Evolutionary conservation across 2,888 invertebrate genomes (phyloP).

Genomic region (Cantharis rufa): DNA sequence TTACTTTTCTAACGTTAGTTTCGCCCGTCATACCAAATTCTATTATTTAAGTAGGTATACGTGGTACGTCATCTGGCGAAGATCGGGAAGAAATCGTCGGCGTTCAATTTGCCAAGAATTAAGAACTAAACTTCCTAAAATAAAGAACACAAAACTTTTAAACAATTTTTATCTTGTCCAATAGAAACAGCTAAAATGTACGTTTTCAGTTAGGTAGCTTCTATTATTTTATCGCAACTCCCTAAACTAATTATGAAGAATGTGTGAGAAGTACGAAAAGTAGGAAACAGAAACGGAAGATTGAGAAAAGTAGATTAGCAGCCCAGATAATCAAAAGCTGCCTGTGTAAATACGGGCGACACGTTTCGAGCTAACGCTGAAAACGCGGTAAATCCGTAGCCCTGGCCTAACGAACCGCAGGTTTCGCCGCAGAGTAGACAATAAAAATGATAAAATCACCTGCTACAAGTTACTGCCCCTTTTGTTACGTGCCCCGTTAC

Average conservation of each 20-base stretch:
- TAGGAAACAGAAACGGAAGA: constrained; percentile 34
- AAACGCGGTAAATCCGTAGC: constrained; percentile 26
- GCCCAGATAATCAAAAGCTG: constrained; percentile 42
- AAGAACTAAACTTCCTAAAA: background rate
- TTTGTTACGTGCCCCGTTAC: constrained; percentile 25
- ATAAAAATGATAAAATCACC: constrained; percentile 43
- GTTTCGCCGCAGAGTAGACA: constrained; percentile 34
- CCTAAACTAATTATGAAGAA: constrained; percentile 42
- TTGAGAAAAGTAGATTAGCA: constrained; percentile 45
- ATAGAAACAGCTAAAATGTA: background rate
- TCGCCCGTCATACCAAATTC: constrained; percentile 4
- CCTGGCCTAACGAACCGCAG: constrained; percentile 43
- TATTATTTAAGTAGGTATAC: background rate
- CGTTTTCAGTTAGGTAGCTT: background rate
- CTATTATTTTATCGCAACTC: constrained; percentile 33
- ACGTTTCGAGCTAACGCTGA: constrained; percentile 34
- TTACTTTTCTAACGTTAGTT: constrained; percentile 11
- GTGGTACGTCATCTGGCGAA: background rate
- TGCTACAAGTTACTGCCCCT: constrained; percentile 30
- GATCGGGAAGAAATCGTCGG: background rate
- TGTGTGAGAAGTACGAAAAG: constrained; percentile 32
- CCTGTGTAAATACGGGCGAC: constrained; percentile 45
- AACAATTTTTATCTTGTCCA: background rate
- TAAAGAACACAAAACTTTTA: background rate
- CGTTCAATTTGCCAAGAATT: background rate